Conservation (phyloP, 2,888 invertebrate species). For the Calameuta idolon region DNA sequence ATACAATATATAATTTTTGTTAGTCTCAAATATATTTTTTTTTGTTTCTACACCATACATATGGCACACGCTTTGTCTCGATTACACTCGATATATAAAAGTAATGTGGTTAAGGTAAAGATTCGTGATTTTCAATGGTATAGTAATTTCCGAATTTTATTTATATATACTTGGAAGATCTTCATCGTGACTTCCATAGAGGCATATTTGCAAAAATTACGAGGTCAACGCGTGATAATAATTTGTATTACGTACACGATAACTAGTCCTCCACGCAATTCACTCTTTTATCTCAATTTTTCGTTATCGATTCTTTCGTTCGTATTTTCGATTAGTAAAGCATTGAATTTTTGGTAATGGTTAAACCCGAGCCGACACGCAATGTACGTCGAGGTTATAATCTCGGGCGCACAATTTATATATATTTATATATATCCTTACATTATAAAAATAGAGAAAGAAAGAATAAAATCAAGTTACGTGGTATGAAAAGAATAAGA, state of each 20-base stretch:
- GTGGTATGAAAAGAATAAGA: background rate
- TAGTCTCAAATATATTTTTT: constrained; percentile 1
- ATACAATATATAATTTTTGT: constrained; percentile 13
- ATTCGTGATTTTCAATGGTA: background rate
- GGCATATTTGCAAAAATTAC: background rate
- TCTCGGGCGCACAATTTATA: background rate
- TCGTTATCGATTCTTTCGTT: background rate
- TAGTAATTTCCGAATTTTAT: background rate
- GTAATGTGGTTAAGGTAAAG: background rate
- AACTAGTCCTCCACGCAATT: background rate
- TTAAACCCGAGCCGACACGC: constrained; percentile 8
- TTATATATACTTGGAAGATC: background rate
- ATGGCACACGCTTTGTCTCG: background rate
- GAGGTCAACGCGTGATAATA: background rate
- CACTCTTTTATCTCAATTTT: background rate
- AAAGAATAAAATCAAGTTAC: background rate
- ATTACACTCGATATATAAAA: background rate
- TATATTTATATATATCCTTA: background rate
- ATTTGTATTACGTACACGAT: background rate
- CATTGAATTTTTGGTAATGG: constrained; percentile 47
- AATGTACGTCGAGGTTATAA: background rate
- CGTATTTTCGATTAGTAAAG: constrained; percentile 40
- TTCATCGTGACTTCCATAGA: background rate
- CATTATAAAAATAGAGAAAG: background rate
- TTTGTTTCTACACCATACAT: background rate